phyloP scores from a whole-genome alignment of 2,113 vertebrate genomes.

The Xyliphius kryptos region DNA sequence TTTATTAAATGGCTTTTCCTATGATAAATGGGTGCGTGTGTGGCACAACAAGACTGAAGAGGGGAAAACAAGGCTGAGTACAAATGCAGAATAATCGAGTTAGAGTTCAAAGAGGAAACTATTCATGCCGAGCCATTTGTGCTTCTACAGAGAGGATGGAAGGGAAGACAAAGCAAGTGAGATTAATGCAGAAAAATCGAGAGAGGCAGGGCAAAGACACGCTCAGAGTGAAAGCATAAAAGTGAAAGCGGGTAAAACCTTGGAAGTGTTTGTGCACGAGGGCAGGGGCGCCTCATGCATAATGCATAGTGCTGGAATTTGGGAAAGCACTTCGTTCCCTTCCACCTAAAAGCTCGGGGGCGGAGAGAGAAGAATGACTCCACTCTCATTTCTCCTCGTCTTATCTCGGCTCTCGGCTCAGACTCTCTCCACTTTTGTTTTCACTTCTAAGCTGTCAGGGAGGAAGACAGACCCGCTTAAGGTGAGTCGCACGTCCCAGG shows the following conservation, averaged over 20 bases:
- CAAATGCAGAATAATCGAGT: slow-evolving; percentile 71
- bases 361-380: slow-evolving; percentile 54
- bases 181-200: slow-evolving; percentile 11
- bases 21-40: slow-evolving; percentile 60
- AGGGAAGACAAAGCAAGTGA: slow-evolving; percentile 25
- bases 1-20: slow-evolving; percentile 58
- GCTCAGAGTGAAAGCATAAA: slow-evolving; percentile 5
- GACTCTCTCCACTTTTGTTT: slow-evolving; percentile 31
- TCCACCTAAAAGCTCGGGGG: slow-evolving; percentile 42
- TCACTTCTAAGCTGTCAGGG: slow-evolving; percentile 51
- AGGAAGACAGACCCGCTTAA: slow-evolving; percentile 45
- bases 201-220: slow-evolving; percentile 20
- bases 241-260: slow-evolving; percentile 27
- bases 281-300: slow-evolving; percentile 58
- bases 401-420: slow-evolving; percentile 47
- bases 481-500: slow-evolving; percentile 50
- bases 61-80: slow-evolving; percentile 44
- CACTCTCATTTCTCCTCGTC: slow-evolving; percentile 50
- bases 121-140: slow-evolving; percentile 63
- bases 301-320: slow-evolving; percentile 68
- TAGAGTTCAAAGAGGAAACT: slow-evolving; percentile 69
- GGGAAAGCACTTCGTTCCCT: slow-evolving; percentile 45
- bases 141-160: slow-evolving; percentile 51
- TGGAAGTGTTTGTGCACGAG: slow-evolving; percentile 17
- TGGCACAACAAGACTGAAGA: slow-evolving; percentile 3